Evolutionary conservation across 2,113 vertebrate species (phyloP), one percentile per base, ranked within the genome.

Genomic region (Sander lucioperca): DNA sequence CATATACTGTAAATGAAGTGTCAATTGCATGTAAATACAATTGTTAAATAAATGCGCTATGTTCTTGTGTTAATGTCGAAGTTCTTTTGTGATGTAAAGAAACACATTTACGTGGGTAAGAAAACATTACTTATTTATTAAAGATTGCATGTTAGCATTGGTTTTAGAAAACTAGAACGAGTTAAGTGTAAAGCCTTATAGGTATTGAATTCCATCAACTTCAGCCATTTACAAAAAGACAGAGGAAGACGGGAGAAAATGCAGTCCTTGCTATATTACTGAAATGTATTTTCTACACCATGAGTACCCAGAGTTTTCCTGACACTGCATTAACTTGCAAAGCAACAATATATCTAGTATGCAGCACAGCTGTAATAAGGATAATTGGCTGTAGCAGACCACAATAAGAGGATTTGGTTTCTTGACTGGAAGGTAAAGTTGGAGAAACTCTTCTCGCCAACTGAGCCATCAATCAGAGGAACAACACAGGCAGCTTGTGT

Each of bases 111-210:
- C 56, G 39, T 27, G 18, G 67, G 61, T 85, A 86, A 82, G 68
- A 89, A 93, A 88, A 51, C 78, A 50, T 66, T 1, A 74, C 39
- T 47, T 57, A 68, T 93, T 94, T 94, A 94, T 94, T 94, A 82
- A 90, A 92, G 82, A 83, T 78, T 76, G 50, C 51, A 83, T 84
- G 74, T 88, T 80, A 74, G 80, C 86, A 82, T 75, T 54, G 79
- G 61, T 77, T 91, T 87, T 88, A 83, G 81, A 91, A 93, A 93
- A 91, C 79, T 59, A 83, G 77, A 66, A 77, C 70, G 88, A 79
- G 82, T 77, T 65, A 79, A 70, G 79, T 91, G 85, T 74, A 89
- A 89, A 86, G 80, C 82, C 36, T 86, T 74, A 47, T 74, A 71
- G 76, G 68, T 78, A 65, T 30, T 74, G 58, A 36, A 83, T 58